Base-by-base conservation (phyloP, 1,140 invertebrate species). In the Cydia splendana region DNA sequence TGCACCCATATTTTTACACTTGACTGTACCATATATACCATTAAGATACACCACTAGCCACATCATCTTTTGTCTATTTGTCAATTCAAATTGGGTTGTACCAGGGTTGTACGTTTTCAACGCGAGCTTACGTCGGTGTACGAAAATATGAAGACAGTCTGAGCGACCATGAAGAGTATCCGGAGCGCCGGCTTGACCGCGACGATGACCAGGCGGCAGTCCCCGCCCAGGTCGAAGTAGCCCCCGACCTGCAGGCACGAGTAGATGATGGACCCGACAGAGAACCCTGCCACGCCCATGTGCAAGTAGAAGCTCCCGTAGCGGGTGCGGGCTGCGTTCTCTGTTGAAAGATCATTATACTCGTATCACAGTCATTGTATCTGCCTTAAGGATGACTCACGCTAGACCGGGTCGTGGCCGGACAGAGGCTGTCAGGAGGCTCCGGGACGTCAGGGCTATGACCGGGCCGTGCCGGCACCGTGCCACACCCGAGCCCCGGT, bases 71-170 rank as follows among this genome's bases (percentile, higher is more conserved):
- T 38, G 6, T 38, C 34, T 38, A 42, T 42, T 42, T 42, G 38
- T 42, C 7, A 42, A 42, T 1, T 42, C 38, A 42, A 42, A 42
- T 42, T 42, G 38, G 38, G 34, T 4, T 34, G 30, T 34, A 34
- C 6, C 9, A 0, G 0, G 42, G 9, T 1, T 2, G 48, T 51
- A 4, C 4, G 3, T 13, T 48, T 76, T 48, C 5, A 75, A 53
- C 15, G 75, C 7, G 6, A 79, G 88, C 92, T 93, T 81, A 95
- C 95, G 85, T 95, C 94, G 75, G 95, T 95, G 83, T 95, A 96
- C 4, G 95, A 94, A 81, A 96, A 96, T 79, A 96, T 95, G 85
- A 96, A 96, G 77, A 96, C 94, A 75, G 95, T 95, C 87, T 96
- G 95, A 42, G 95, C 94, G 73, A 96, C 94, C 51, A 94, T 94